Conservation (phyloP, 2,888 invertebrate genomes). For the Piscicola geometra region DNA sequence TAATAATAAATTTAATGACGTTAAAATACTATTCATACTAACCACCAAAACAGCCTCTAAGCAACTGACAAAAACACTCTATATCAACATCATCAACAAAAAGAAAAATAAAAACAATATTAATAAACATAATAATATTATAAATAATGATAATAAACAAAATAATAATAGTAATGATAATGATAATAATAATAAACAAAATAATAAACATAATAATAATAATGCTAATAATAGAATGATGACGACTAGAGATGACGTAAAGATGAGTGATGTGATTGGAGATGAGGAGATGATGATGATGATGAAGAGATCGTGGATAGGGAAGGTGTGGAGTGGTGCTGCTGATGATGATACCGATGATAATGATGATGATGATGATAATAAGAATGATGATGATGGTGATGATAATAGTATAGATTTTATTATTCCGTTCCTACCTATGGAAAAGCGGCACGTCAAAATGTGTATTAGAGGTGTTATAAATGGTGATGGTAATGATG, state of each 20-base stretch:
- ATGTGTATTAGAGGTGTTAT: neutral
- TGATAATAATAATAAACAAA: neutral
- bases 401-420: neutral
- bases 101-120: neutral
- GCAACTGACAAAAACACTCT: neutral
- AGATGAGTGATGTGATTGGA: no score
- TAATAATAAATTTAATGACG: no score
- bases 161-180: neutral
- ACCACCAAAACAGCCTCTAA: neutral
- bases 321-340: no score
- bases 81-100: neutral
- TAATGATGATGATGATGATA: neutral
- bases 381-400: neutral
- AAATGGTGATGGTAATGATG: neutral
- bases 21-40: neutral
- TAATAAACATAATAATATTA: neutral
- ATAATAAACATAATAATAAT: neutral
- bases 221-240: no score
- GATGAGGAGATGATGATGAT: no score
- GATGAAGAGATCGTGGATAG: no score
- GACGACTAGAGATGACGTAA: no score
- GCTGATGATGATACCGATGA: neutral
- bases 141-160: neutral
- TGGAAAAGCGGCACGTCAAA: neutral
- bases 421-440: constrained; percentile 1